A percentile compares a stretch with the other conserved stretches of the same genome.
phyloP scores from a whole-genome alignment of 2,888 invertebrate genomes.

The Caenorhabditis macrosperma region DNA sequence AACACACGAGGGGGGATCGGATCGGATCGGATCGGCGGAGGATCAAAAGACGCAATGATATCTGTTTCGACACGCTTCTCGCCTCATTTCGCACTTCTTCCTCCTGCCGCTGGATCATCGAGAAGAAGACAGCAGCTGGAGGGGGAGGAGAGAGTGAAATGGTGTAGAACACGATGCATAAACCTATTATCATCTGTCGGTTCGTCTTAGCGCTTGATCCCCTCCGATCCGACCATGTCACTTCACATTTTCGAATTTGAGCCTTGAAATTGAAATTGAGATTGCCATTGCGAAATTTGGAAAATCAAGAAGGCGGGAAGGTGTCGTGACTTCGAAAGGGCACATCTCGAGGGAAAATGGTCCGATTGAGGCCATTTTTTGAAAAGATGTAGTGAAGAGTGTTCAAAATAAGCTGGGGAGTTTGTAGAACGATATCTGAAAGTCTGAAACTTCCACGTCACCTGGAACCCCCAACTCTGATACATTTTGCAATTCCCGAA shows the following conservation, averaged over 20 bases:
- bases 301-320: neutral
- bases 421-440: no score
- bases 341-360: no score
- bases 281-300: conserved; percentile 26
- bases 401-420: no score
- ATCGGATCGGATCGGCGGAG: neutral
- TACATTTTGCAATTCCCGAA: no score
- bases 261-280: no score
- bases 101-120: neutral
- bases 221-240: conserved; percentile 8
- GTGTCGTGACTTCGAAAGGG: no score
- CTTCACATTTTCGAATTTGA: conserved; percentile 18
- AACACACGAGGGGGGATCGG: neutral
- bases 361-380: no score
- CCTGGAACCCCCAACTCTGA: no score
- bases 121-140: neutral
- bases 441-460: no score
- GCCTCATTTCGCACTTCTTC: conserved; percentile 34
- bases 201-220: conserved; percentile 19
- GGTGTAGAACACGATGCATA: conserved; percentile 8
- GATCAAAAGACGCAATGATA: conserved; percentile 17
- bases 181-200: conserved; percentile 49
- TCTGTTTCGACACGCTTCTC: conserved; percentile 32
- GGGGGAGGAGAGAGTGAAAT: conserved; percentile 3
- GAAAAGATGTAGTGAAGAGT: no score